Evolutionary conservation across 2,113 vertebrate genomes (phyloP).

Genomic region (Varanus komodoensis): DNA sequence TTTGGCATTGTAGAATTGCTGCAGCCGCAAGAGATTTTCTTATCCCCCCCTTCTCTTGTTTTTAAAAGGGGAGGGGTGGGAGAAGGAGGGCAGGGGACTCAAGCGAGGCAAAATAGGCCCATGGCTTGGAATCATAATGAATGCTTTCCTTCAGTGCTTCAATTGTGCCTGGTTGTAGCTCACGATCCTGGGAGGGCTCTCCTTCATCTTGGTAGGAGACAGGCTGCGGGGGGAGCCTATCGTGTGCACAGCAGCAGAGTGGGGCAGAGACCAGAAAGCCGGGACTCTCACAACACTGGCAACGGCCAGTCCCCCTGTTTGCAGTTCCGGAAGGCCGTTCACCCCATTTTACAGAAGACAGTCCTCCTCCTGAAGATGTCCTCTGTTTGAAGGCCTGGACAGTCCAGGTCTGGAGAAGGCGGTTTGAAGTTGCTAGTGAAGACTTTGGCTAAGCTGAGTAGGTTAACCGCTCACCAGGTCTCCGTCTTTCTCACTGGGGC

Average conservation of each 20-base stretch:
- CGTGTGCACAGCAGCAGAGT: neutral
- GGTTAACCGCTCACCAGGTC: too few species aligned
- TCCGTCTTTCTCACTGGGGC: too few species aligned
- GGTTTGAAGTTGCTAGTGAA: too few species aligned
- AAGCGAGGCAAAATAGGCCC: conserved; percentile 59
- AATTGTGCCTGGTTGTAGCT: conserved; percentile 61
- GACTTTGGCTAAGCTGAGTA: too few species aligned
- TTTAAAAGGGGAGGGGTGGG: conserved; percentile 44
- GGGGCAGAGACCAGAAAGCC: conserved; percentile 49
- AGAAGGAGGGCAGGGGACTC: conserved; percentile 20
- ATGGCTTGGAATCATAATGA: conserved; percentile 75
- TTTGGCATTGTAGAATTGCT: conserved; percentile 76
- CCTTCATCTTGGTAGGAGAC: conserved; percentile 52
- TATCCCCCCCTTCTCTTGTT: conserved; percentile 39
- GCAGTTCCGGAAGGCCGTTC: conserved; percentile 10
- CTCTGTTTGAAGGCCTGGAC: too few species aligned
- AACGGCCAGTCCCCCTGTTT: conserved; percentile 45
- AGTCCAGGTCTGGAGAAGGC: too few species aligned
- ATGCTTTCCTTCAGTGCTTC: conserved; percentile 73
- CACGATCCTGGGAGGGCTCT: conserved; percentile 55
- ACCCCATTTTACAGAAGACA: conserved; percentile 30
- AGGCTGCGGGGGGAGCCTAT: neutral
- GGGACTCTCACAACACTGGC: conserved; percentile 46
- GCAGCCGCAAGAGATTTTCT: conserved; percentile 66
- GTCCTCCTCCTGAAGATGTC: neutral